A percentile compares a stretch with the other conserved stretches of the same genome.
phyloP scores from a whole-genome alignment of 2,888 invertebrate species.

The Agonum fuliginosum region DNA sequence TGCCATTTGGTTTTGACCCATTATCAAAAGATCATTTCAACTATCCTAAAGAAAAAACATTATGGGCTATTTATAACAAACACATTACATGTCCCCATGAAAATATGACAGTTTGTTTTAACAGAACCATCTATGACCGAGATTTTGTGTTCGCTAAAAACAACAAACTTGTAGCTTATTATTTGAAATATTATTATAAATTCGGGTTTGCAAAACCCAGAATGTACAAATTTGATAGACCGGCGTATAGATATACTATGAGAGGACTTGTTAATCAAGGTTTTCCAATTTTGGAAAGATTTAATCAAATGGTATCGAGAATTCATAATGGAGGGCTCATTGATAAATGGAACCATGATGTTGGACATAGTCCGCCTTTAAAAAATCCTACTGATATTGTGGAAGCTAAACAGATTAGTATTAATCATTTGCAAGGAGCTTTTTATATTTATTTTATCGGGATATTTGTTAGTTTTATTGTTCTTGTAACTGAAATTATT shows the following conservation, averaged over 20 bases:
- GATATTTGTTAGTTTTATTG: background rate
- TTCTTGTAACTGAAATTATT: background rate
- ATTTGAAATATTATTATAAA: conserved; percentile 1
- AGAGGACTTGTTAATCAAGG: conserved; percentile 43
- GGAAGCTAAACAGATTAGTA: background rate
- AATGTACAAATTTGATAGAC: conserved; percentile 14
- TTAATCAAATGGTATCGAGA: conserved; percentile 11
- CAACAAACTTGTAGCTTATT: conserved; percentile 24
- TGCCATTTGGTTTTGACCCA: conserved; percentile 28
- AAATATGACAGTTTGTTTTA: conserved; percentile 5
- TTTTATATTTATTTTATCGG: conserved; percentile 20
- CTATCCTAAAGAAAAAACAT: conserved; percentile 28
- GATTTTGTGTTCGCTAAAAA: conserved; percentile 36
- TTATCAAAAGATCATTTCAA: conserved; percentile 31
- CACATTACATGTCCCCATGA: conserved; percentile 3
- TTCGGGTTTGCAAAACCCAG: background rate
- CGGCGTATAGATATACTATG: conserved; percentile 15
- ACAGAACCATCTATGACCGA: conserved; percentile 18
- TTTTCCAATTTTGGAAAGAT: conserved; percentile 36
- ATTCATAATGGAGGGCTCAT: background rate
- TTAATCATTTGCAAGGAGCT: conserved; percentile 25
- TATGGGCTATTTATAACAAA: conserved; percentile 23
- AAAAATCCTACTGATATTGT: background rate
- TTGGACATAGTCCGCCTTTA: background rate
- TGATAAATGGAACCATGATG: conserved; percentile 36